A percentile compares a stretch with the other conserved stretches of the same genome.
Evolutionary conservation across 2,888 invertebrate species (phyloP).

Genomic region (Drosophila mettleri): DNA sequence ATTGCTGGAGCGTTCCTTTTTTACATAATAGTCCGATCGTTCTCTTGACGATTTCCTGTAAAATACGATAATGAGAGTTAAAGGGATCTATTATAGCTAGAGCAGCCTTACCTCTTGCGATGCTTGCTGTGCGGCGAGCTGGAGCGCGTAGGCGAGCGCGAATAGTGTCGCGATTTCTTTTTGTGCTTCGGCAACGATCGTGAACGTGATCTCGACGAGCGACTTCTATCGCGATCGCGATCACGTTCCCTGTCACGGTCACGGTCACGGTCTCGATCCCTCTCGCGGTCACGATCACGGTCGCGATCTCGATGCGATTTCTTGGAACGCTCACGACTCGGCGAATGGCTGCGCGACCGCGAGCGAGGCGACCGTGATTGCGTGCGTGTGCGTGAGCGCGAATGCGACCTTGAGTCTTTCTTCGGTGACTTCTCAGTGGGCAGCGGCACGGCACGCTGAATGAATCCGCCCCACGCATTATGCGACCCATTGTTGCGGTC

Average conservation of each 20-base stretch:
- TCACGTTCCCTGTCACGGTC: constrained; percentile 43
- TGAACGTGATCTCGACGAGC: constrained; percentile 78
- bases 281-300: constrained; percentile 34
- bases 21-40: constrained; percentile 81
- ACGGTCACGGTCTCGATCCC: constrained; percentile 50
- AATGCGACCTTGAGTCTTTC: constrained; percentile 82
- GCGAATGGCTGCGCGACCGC: constrained; percentile 69
- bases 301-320: constrained; percentile 70
- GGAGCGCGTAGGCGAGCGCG: constrained; percentile 83
- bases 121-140: constrained; percentile 84
- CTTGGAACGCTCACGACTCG: constrained; percentile 74
- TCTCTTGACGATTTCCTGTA: constrained; percentile 75
- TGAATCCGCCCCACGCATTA: constrained; percentile 89
- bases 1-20: constrained; percentile 71
- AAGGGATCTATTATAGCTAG: neutral
- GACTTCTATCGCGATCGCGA: constrained; percentile 58
- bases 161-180: constrained; percentile 84
- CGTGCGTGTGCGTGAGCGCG: constrained; percentile 77
- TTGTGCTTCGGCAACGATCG: constrained; percentile 81
- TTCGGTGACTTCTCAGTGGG: constrained; percentile 79
- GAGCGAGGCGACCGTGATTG: constrained; percentile 82
- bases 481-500: constrained; percentile 87
- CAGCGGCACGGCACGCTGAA: constrained; percentile 86
- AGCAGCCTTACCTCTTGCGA: constrained; percentile 80
- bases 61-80: neutral